A percentile compares a stretch with the other conserved stretches of the same genome.
Conservation (phyloP, 1,140 invertebrate genomes). For the Hyphantria cunea region DNA sequence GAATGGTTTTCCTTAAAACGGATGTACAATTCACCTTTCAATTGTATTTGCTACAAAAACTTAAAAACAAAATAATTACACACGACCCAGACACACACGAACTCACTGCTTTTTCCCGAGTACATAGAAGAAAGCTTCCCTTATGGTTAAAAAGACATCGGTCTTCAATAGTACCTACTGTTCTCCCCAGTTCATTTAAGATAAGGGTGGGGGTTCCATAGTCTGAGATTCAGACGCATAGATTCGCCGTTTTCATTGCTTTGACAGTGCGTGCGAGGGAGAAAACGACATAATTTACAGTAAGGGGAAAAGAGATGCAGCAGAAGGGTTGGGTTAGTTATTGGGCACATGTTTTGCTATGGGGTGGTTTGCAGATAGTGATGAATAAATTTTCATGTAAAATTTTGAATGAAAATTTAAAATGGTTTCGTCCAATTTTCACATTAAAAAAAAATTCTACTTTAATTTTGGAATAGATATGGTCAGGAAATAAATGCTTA, state of each 20-base stretch:
- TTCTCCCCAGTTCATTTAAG: conserved; percentile 74
- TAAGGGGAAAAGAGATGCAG: conserved; percentile 47
- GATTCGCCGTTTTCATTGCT: conserved; percentile 71
- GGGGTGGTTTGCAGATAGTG: conserved; percentile 33
- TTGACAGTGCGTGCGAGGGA: conserved; percentile 58
- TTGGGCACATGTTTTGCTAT: conserved; percentile 59
- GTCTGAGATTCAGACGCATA: conserved; percentile 70
- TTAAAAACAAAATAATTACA: no score
- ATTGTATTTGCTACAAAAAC: no score
- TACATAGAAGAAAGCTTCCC: conserved; percentile 21
- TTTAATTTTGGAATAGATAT: no score
- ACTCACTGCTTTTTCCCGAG: background rate
- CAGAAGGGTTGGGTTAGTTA: conserved; percentile 66
- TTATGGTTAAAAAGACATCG: conserved; percentile 26
- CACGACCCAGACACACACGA: background rate
- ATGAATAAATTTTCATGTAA: conserved; percentile 40
- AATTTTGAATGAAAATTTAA: conserved; percentile 12
- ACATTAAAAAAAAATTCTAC: no score
- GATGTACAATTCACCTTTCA: no score
- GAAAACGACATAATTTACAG: conserved; percentile 38
- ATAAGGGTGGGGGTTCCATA: conserved; percentile 61
- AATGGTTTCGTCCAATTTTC: background rate
- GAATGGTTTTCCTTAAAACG: no score
- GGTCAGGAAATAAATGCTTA: no score
- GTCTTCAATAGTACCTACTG: conserved; percentile 52